Evolutionary conservation across 2,888 invertebrate genomes (phyloP).

Genomic region (Drosophila formosana): DNA sequence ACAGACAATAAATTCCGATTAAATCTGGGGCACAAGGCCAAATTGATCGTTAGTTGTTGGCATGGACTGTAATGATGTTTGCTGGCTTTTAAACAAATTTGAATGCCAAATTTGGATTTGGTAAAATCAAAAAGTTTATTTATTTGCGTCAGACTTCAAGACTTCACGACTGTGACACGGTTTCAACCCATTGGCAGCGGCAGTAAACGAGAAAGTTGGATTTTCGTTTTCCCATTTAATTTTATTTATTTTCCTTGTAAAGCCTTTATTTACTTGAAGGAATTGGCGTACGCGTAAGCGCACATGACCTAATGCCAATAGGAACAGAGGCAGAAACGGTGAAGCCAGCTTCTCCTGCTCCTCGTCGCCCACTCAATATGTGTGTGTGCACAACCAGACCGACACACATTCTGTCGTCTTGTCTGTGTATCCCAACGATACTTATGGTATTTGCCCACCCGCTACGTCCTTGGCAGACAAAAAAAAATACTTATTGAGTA

Average conservation of each 20-base stretch:
- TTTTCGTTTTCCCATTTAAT: slow-evolving; percentile 53
- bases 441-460: slow-evolving; percentile 15
- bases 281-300: slow-evolving; percentile 38
- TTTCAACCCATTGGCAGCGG: slow-evolving; percentile 22
- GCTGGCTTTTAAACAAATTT: slow-evolving; percentile 8
- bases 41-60: slow-evolving; percentile 9
- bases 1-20: not conserved
- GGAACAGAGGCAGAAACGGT: slow-evolving; percentile 13
- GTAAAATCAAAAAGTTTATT: slow-evolving; percentile 22
- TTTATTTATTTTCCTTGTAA: slow-evolving; percentile 58
- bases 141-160: slow-evolving; percentile 8
- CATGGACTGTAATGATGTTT: not conserved
- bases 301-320: slow-evolving; percentile 37
- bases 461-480: slow-evolving; percentile 11
- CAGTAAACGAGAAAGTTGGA: slow-evolving; percentile 23
- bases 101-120: slow-evolving; percentile 19
- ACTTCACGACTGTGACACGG: slow-evolving; percentile 22
- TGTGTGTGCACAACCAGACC: slow-evolving; percentile 8
- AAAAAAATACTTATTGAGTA: slow-evolving; percentile 28
- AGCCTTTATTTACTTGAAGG: slow-evolving; percentile 49
- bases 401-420: slow-evolving; percentile 13
- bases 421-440: slow-evolving; percentile 26
- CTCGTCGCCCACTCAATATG: too few relatives aligned
- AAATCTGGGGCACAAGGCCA: not conserved
- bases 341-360: slow-evolving; percentile 6